phyloP scores from a whole-genome alignment of 1,140 invertebrate genomes.

The Diuraphis noxia region DNA sequence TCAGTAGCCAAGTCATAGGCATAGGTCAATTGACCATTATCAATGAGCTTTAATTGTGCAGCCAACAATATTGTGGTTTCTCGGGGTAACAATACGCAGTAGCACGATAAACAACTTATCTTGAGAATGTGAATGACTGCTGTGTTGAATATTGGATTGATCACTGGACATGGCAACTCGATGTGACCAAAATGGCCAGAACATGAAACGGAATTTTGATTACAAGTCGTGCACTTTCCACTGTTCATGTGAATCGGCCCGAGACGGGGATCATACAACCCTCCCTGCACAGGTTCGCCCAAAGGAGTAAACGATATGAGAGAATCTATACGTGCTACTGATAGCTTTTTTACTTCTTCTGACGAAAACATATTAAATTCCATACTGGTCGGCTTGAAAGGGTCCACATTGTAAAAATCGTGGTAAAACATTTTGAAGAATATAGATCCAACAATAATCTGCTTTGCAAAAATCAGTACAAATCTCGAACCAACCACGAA shows the following conservation, averaged over 20 bases:
- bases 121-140: conserved; percentile 71
- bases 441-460: not conserved
- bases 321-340: conserved; percentile 83
- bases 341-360: conserved; percentile 84
- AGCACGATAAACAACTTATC: conserved; percentile 73
- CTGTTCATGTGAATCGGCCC: conserved; percentile 61
- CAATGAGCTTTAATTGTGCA: conserved; percentile 75
- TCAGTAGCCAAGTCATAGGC: conserved; percentile 68
- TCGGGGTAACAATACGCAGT: conserved; percentile 69
- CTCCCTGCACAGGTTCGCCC: conserved; percentile 78
- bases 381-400: conserved; percentile 41
- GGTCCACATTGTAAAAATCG: conserved; percentile 52
- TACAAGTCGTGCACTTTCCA: conserved; percentile 83
- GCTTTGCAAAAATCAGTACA: not conserved
- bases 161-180: conserved; percentile 83
- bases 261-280: conserved; percentile 83
- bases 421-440: conserved; percentile 51
- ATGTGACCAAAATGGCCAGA: conserved; percentile 96
- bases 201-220: conserved; percentile 71
- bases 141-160: conserved; percentile 90
- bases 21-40: conserved; percentile 74
- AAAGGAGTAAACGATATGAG: conserved; percentile 82
- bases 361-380: conserved; percentile 59
- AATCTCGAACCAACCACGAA: not conserved
- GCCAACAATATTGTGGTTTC: conserved; percentile 69